Conservation (phyloP, 1,140 invertebrate species). For the Orchestia grillus region DNA sequence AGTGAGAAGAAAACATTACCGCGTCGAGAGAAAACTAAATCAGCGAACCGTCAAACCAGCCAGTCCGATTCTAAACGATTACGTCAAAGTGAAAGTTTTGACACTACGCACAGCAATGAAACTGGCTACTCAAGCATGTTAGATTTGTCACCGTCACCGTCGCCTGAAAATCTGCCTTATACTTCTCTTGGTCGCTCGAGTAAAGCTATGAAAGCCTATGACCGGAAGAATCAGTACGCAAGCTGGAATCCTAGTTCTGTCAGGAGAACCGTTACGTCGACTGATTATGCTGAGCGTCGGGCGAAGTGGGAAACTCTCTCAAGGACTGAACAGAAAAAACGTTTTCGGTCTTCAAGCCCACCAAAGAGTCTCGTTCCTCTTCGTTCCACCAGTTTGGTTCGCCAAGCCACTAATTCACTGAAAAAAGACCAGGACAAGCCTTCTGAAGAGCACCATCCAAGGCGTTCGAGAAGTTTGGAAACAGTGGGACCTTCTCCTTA, state of each 20-base stretch:
- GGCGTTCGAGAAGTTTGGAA: conserved; percentile 64
- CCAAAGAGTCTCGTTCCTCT: conserved; percentile 64
- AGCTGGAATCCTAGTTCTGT: conserved; percentile 7
- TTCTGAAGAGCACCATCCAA: conserved; percentile 29
- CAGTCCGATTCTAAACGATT: conserved; percentile 48
- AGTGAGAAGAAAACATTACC: conserved; percentile 61
- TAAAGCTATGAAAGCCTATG: background rate
- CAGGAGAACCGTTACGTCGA: conserved; percentile 49
- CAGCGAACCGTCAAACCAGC: conserved; percentile 41
- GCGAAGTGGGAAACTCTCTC: conserved; percentile 66
- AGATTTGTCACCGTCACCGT: conserved; percentile 65
- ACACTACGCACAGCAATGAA: conserved; percentile 68
- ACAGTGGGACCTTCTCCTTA: conserved; percentile 63
- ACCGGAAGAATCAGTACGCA: background rate
- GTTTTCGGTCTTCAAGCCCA: conserved; percentile 61
- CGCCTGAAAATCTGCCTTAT: conserved; percentile 58
- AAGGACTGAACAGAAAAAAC: conserved; percentile 58
- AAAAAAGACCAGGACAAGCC: conserved; percentile 61
- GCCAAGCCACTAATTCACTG: conserved; percentile 64
- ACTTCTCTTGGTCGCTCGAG: background rate
- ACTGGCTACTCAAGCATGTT: conserved; percentile 68
- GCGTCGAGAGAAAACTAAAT: conserved; percentile 61
- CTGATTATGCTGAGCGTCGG: conserved; percentile 63
- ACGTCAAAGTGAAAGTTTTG: conserved; percentile 68
- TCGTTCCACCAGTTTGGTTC: conserved; percentile 63